phyloP scores from a whole-genome alignment of 2,888 invertebrate species.

The Nematopogon swammerdamellus region DNA sequence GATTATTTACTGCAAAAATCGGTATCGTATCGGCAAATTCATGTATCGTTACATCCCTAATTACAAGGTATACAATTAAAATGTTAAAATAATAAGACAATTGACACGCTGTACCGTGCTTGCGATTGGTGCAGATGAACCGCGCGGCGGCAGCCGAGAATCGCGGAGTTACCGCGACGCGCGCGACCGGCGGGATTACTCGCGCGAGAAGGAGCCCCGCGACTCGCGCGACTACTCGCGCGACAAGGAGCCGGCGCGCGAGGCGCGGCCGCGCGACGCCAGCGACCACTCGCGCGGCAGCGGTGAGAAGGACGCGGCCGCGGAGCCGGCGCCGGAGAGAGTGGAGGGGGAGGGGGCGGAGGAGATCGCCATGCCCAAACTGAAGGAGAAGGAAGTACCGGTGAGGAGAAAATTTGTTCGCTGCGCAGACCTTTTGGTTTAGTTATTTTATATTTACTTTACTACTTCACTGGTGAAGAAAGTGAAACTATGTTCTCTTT shows the following conservation, averaged over 20 bases:
- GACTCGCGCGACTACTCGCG: slow-evolving; percentile 21
- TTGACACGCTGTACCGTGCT: too few relatives aligned
- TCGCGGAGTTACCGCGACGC: slow-evolving; percentile 9
- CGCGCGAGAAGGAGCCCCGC: slow-evolving; percentile 9
- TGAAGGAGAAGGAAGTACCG: slow-evolving; percentile 70
- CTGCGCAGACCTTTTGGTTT: too few relatives aligned
- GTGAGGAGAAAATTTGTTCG: slow-evolving; percentile 45
- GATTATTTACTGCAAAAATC: too few relatives aligned
- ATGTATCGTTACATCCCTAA: too few relatives aligned
- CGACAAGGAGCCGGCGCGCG: slow-evolving; percentile 12
- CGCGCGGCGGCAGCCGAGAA: slow-evolving; percentile 17
- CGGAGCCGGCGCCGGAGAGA: slow-evolving; percentile 3
- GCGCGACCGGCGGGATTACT: slow-evolving; percentile 17
- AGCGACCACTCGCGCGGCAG: slow-evolving; percentile 11
- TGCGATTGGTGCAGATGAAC: slow-evolving; percentile 17
- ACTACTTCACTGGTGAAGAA: too few relatives aligned
- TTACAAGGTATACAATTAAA: too few relatives aligned
- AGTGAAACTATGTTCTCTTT: too few relatives aligned
- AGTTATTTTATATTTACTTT: too few relatives aligned
- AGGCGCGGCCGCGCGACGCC: slow-evolving; percentile 9
- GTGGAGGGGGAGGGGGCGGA: slow-evolving; percentile 14
- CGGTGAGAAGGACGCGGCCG: slow-evolving; percentile 12
- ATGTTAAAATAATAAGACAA: too few relatives aligned
- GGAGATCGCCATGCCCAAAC: slow-evolving; percentile 62
- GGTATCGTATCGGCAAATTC: too few relatives aligned